Evolutionary conservation across 2,888 invertebrate genomes (phyloP).

Genomic region (Villa cingulata): DNA sequence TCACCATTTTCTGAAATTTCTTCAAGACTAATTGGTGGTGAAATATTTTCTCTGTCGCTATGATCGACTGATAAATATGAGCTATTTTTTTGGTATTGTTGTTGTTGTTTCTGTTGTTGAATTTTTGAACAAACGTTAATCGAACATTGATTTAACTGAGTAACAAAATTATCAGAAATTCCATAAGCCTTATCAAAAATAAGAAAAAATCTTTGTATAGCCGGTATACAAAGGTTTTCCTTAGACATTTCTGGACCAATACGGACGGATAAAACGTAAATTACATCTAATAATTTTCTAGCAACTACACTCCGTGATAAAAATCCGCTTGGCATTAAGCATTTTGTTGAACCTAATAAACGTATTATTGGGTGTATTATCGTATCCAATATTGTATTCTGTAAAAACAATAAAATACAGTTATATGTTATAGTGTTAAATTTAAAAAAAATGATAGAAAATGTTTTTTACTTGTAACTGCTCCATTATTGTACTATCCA

Average conservation of each 20-base stretch:
- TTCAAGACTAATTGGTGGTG: conserved; percentile 36
- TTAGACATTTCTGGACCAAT: conserved; percentile 67
- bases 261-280: conserved; percentile 65
- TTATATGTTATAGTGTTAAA: not conserved
- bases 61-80: conserved; percentile 8
- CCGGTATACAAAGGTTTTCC: conserved; percentile 56
- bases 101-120: conserved; percentile 24
- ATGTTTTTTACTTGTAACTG: conserved; percentile 53
- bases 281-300: conserved; percentile 66
- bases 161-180: conserved; percentile 23
- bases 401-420: conserved; percentile 20
- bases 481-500: conserved; percentile 75
- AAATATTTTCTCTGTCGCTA: conserved; percentile 44
- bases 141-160: not conserved
- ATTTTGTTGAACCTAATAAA: conserved; percentile 63
- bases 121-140: conserved; percentile 19
- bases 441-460: not conserved
- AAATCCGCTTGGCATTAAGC: conserved; percentile 70
- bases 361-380: conserved; percentile 73
- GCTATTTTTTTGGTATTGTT: conserved; percentile 28
- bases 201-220: conserved; percentile 60
- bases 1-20: conserved; percentile 3
- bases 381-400: conserved; percentile 75
- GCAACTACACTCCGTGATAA: conserved; percentile 60
- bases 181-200: conserved; percentile 58